Evolutionary conservation across 2,888 invertebrate species (phyloP), one percentile per base, ranked within the genome.

Genomic region (Ophion ellenae): DNA sequence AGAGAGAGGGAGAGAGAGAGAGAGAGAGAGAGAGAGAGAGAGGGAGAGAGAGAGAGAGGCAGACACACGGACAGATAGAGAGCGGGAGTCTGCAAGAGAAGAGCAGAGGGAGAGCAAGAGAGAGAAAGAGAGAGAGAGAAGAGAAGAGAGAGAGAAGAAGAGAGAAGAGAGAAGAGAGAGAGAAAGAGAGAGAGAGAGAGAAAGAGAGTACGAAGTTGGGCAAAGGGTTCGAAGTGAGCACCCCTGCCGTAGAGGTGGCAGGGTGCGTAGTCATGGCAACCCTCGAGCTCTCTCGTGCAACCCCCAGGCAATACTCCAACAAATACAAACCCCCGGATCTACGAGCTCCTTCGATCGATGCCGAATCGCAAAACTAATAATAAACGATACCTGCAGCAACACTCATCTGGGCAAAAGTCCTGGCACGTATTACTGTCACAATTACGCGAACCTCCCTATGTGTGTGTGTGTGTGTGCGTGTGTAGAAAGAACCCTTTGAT

Each of bases 191-290:
- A n/a, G 64, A 47, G 14, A 17, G 17, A 53, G 53, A 53, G 17
- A 17, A 17, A 53, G 53, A 53, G 53, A 17, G 17, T 64, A 76
- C 64, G 61, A 78, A 61, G 81, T 77, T 14, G 17, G 53, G 36
- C 61, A 86, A 88, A 88, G 88, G 89, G 89, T 90, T 89, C 83
- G 89, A 20, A 88, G 89, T 91, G 92, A 92, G 92, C 89, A 91
- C 90, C 92, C 83, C 91, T 92, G 91, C 76, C 86, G 53, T 14
- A 53, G 53, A 77, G 81, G 84, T 89, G 80, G 89, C 88, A 90
- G 90, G 90, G 88, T 85, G 87, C 89, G 92, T 92, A 84, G 91
- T 89, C 92, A 92, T 92, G 88, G 91, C 88, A 91, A 92, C 92
- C 84, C 83, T 88, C 80, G 88, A 89, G 92, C 91, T 89, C 89